Percentiles rank a stretch among this genome's conserved stretches.
Conservation (phyloP, 2,113 vertebrate species). For the Oriolus oriolus region DNA sequence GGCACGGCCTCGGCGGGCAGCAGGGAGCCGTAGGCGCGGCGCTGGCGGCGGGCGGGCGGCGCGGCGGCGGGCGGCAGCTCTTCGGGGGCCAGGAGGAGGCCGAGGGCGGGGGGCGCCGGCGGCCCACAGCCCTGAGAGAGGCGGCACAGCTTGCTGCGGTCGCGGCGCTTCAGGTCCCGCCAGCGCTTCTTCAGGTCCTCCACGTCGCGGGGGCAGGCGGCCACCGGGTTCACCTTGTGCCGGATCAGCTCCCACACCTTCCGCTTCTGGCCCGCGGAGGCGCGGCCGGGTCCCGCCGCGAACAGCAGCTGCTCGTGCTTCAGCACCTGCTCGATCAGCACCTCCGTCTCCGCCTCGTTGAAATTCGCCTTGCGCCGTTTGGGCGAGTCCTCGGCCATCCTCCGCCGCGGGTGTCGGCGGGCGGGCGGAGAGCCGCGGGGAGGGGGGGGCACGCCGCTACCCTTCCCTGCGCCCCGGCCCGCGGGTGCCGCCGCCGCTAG, state of each 20-base stretch:
- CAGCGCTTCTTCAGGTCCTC: conserved; percentile 66
- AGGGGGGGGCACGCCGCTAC: background rate
- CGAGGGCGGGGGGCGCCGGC: conserved; percentile 8
- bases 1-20: conserved; percentile 21
- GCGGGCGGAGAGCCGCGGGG: background rate
- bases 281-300: conserved; percentile 39
- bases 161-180: conserved; percentile 62
- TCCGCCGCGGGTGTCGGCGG: background rate
- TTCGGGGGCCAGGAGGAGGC: conserved; percentile 10
- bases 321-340: conserved; percentile 66
- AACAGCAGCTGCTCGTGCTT: conserved; percentile 53
- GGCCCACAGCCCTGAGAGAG: conserved; percentile 30
- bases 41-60: background rate
- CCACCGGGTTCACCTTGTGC: conserved; percentile 65
- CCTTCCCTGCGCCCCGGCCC: background rate
- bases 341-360: conserved; percentile 65
- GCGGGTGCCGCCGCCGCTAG: background rate
- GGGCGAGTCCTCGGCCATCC: conserved; percentile 48
- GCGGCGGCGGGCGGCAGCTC: background rate
- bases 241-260: conserved; percentile 52
- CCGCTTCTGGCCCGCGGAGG: conserved; percentile 48
- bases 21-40: background rate
- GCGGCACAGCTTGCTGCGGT: conserved; percentile 62
- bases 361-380: conserved; percentile 65
- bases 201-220: conserved; percentile 57